These are phyloP conservation scores for Heliconius melpomene DNA, from an alignment of 1,140 invertebrate species.

Conservation along the genomic window DNA sequence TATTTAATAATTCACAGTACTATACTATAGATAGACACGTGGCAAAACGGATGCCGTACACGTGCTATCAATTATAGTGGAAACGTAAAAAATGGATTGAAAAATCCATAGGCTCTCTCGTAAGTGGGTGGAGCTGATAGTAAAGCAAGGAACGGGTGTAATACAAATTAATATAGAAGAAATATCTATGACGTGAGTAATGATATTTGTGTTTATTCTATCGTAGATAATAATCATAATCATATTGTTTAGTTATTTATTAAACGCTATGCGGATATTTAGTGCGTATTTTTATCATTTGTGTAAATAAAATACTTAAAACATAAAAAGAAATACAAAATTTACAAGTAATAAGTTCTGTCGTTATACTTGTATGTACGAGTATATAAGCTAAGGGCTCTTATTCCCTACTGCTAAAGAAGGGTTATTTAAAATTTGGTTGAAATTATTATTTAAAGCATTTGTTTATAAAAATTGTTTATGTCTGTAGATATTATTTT, in stretches of 20 bases:
- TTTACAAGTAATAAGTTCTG: too few relatives aligned
- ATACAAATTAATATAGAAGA: slow-evolving; percentile 24
- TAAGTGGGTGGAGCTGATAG: slow-evolving; percentile 58
- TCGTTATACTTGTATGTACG: too few relatives aligned
- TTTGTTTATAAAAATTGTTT: too few relatives aligned
- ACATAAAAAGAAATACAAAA: too few relatives aligned
- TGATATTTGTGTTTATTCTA: background rate
- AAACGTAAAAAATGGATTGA: slow-evolving; percentile 63
- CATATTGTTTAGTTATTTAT: background rate
- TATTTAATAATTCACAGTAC: slow-evolving; percentile 67
- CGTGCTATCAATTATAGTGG: slow-evolving; percentile 76
- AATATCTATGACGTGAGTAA: slow-evolving; percentile 30
- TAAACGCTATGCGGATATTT: background rate
- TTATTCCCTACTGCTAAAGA: too few relatives aligned
- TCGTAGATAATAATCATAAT: background rate
- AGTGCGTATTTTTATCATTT: background rate
- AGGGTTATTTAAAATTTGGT: too few relatives aligned
- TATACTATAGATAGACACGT: slow-evolving; percentile 57
- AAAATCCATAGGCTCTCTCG: slow-evolving; percentile 54
- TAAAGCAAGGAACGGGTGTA: slow-evolving; percentile 47
- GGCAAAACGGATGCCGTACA: slow-evolving; percentile 71
- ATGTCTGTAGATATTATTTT: background rate
- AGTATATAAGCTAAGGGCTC: too few relatives aligned
- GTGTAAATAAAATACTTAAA: background rate
- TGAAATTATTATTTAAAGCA: background rate